These are phyloP conservation scores for Thyatira batis DNA, from an alignment of 2,888 invertebrate species.

Conservation along the genomic window DNA sequence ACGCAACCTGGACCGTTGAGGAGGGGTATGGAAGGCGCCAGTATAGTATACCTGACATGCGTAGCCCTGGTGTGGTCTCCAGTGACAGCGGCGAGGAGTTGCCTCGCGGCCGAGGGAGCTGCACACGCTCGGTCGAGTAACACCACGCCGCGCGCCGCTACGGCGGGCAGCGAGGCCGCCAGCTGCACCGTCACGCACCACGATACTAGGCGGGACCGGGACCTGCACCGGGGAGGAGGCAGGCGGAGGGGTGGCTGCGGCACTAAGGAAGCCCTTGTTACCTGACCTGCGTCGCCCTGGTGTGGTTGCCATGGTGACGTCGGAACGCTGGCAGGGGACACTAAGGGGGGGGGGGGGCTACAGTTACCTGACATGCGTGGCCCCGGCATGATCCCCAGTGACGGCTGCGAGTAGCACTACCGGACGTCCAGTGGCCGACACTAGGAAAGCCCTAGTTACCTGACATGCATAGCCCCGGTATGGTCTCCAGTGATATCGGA, in stretches of 20 bases:
- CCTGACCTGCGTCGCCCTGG: constrained; percentile 85
- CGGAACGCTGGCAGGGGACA: background rate
- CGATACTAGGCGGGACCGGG: constrained; percentile 56
- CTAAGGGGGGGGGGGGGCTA: background rate
- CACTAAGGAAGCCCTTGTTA: too few relatives aligned
- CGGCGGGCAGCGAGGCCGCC: constrained; percentile 30
- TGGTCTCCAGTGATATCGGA: too few relatives aligned
- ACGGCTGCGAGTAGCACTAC: too few relatives aligned
- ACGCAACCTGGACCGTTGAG: too few relatives aligned
- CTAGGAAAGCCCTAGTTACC: too few relatives aligned
- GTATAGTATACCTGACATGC: constrained; percentile 83
- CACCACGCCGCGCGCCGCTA: constrained; percentile 74
- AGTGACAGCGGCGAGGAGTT: constrained; percentile 88
- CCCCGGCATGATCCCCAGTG: background rate
- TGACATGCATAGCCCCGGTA: too few relatives aligned
- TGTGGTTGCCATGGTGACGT: constrained; percentile 80
- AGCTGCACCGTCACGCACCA: constrained; percentile 58
- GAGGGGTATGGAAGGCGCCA: too few relatives aligned
- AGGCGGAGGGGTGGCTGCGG: too few relatives aligned
- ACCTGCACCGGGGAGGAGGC: too few relatives aligned
- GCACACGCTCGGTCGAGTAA: constrained; percentile 76
- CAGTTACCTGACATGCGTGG: background rate
- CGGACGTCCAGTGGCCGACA: too few relatives aligned
- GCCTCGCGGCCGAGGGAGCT: constrained; percentile 86
- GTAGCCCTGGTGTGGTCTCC: too few relatives aligned